Evolutionary conservation across 2,888 invertebrate species (phyloP), one percentile per base, ranked within the genome.

Genomic region (Malacosoma neustria): DNA sequence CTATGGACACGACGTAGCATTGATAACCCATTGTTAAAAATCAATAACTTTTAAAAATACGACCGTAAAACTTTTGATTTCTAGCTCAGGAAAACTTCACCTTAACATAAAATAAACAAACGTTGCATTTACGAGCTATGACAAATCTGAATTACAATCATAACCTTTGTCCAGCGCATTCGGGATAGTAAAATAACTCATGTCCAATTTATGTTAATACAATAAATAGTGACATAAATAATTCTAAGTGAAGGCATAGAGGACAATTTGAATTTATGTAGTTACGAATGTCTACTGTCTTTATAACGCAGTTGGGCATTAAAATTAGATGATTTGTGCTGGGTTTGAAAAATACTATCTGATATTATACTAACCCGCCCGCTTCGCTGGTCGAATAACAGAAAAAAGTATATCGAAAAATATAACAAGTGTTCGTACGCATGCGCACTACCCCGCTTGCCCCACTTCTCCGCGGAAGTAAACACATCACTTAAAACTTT

Each of bases 151-250:
- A 70, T 73, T 70, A 80, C 77, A 69, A 74, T 73, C 73, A 74
- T 77, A 77, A 79, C 71, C 77, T 76, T 75, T 76, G 72, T 75
- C 69, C 74, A 64, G 51, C 63, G 75, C 76, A 74, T 74, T 81
- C 66, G 58, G 67, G 54, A 66, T 65, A 77, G 76, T 85, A 82
- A 85, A 84, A 85, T 85, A 84, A 85, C 76, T 84, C 84, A 84
- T 66, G 84, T 79, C 76, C 82, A 85, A 84, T 84, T 85, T 84
- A 85, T 85, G 82, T 84, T 85, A 84, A 82, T 85, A 81, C 75
- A 76, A 84, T 85, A 85, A 84, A 85, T 82, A 82, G 71, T 73
- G 60, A 71, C 77, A 84, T 85, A 84, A 85, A 85, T 84, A 75
- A 79, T 65, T 57, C 61, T 58, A 56, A 57, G 59, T 62, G 70